Percentiles rank a stretch among this genome's conserved stretches.
Evolutionary conservation across 2,888 invertebrate genomes (phyloP).

Genomic region (Athetis lepigone): DNA sequence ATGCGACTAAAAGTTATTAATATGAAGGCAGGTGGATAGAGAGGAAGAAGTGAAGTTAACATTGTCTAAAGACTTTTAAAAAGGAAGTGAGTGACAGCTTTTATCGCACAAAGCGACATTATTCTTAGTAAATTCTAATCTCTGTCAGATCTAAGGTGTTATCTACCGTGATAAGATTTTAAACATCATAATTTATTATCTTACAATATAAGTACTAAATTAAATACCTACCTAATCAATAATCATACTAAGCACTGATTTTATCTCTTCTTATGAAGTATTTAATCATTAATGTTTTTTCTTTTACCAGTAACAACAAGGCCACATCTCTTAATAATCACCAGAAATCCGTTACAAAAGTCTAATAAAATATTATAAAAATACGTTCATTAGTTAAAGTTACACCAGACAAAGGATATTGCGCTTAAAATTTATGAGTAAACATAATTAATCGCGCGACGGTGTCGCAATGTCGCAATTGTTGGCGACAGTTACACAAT

Average conservation of each 20-base stretch:
- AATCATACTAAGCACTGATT: too few species aligned
- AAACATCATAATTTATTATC: not conserved
- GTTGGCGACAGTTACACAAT: constrained; percentile 43
- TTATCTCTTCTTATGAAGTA: too few species aligned
- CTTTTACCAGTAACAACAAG: not conserved
- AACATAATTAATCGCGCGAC: constrained; percentile 45
- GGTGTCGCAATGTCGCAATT: constrained; percentile 39
- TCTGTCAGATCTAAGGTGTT: not conserved
- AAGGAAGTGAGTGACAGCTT: too few species aligned
- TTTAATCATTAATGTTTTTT: not conserved
- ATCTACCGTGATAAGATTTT: not conserved
- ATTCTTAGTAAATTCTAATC: constrained; percentile 2
- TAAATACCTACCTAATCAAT: too few species aligned
- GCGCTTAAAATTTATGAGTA: constrained; percentile 35
- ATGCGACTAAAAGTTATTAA: too few species aligned
- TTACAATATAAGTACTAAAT: too few species aligned
- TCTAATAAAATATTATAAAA: constrained; percentile 2
- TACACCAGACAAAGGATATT: constrained; percentile 43
- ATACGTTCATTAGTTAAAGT: constrained; percentile 19
- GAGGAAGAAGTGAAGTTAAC: too few species aligned
- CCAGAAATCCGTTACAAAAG: not conserved
- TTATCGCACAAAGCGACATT: too few species aligned
- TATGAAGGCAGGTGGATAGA: too few species aligned
- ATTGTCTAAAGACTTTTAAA: too few species aligned
- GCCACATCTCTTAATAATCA: not conserved